Evolutionary conservation across 2,888 invertebrate genomes (phyloP).

Genomic region (Calameuta pallipes): DNA sequence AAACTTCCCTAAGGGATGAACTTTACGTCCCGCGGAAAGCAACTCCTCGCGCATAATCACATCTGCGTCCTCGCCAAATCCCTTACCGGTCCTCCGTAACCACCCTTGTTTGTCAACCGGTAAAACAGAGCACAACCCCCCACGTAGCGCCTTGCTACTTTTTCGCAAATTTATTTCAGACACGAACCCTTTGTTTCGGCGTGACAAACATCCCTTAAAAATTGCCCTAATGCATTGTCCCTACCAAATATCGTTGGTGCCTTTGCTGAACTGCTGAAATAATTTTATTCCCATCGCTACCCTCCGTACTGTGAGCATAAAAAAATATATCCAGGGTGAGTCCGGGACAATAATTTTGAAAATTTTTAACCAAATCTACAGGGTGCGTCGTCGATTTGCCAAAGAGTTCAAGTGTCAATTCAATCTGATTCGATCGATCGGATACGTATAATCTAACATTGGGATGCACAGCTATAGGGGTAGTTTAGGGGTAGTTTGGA

Average conservation of each 20-base stretch:
- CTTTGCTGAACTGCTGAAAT: too few relatives aligned
- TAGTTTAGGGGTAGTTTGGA: too few relatives aligned
- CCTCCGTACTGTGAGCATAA: background rate
- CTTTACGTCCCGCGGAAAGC: constrained; percentile 19
- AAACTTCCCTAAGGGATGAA: constrained; percentile 37
- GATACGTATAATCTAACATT: too few relatives aligned
- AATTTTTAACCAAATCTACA: background rate
- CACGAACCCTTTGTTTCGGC: background rate
- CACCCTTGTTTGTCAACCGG: background rate
- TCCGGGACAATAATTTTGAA: background rate
- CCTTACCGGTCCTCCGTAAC: background rate
- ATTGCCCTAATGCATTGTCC: too few relatives aligned
- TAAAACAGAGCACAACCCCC: background rate
- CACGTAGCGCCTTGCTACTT: background rate
- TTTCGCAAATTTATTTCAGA: background rate
- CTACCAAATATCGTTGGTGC: too few relatives aligned
- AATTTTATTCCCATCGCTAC: too few relatives aligned
- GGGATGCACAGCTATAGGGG: too few relatives aligned
- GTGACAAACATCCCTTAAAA: background rate
- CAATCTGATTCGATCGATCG: too few relatives aligned
- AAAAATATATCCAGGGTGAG: too few relatives aligned
- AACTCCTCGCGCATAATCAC: background rate
- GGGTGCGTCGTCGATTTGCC: background rate
- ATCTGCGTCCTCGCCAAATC: background rate
- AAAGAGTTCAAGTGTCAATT: background rate